A percentile compares a stretch with the other conserved stretches of the same genome.
These are phyloP conservation scores for Cassiopea andromeda DNA, from an alignment of 30 jellyfish, hydroid and myxozoan genomes.

Conservation along the genomic window DNA sequence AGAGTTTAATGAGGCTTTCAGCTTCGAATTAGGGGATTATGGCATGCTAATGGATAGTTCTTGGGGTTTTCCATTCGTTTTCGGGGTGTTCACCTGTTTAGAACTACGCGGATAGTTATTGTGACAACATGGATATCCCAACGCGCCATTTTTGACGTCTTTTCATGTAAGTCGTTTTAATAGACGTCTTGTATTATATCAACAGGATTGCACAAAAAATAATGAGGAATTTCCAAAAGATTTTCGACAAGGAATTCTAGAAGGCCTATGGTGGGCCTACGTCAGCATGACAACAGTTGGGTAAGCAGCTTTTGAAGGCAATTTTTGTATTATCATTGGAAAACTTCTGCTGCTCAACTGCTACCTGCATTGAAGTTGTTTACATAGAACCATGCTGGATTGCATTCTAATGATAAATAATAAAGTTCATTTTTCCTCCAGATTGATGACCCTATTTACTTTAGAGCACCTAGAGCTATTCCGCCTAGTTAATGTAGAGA, in stretches of 20 bases:
- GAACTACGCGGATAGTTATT: background rate
- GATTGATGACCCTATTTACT: too few relatives aligned
- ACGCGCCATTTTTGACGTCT: too few relatives aligned
- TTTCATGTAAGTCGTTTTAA: too few relatives aligned
- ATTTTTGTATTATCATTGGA: background rate
- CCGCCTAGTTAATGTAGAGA: too few relatives aligned
- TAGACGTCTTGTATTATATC: background rate
- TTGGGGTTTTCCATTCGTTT: background rate
- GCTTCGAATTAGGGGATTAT: too few relatives aligned
- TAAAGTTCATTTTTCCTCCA: too few relatives aligned
- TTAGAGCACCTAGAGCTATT: too few relatives aligned
- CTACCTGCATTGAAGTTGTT: background rate
- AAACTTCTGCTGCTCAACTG: background rate
- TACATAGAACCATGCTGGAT: too few relatives aligned
- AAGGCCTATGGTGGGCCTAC: slow-evolving; percentile 79
- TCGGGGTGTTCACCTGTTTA: background rate
- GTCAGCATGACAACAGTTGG: slow-evolving; percentile 81
- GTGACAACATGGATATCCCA: background rate
- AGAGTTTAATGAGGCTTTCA: too few relatives aligned
- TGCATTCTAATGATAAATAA: too few relatives aligned
- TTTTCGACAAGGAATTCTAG: slow-evolving; percentile 35
- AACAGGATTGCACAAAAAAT: slow-evolving; percentile 55
- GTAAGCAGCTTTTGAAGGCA: slow-evolving; percentile 13
- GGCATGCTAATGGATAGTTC: too few relatives aligned
- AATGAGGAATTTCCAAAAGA: slow-evolving; percentile 34